Percentiles rank a stretch among this genome's conserved stretches.
Evolutionary conservation across 1,140 invertebrate genomes (phyloP).

Genomic region (Caenorhabditis latens): DNA sequence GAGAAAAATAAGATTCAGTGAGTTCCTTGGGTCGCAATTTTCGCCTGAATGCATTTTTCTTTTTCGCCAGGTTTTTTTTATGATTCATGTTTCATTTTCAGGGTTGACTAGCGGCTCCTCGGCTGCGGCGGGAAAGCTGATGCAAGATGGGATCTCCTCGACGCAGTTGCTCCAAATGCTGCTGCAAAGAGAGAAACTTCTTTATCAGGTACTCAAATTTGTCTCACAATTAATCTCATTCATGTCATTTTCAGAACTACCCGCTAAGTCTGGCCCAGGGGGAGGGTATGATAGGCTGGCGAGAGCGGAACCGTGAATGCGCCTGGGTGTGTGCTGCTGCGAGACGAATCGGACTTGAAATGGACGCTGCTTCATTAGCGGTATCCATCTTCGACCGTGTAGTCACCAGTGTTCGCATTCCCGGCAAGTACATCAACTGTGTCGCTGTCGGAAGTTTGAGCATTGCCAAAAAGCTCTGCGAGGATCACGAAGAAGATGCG

Average conservation of each 20-base stretch:
- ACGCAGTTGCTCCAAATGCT: slow-evolving; percentile 57
- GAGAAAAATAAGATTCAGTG: slow-evolving; percentile 49
- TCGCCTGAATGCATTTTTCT: background rate
- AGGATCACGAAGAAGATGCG: slow-evolving; percentile 60
- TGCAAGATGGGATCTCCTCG: slow-evolving; percentile 59
- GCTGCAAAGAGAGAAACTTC: slow-evolving; percentile 57
- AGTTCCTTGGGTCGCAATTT: background rate
- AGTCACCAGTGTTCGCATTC: slow-evolving; percentile 50
- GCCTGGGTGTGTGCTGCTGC: slow-evolving; percentile 64
- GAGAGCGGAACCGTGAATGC: slow-evolving; percentile 63
- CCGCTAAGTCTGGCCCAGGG: slow-evolving; percentile 44
- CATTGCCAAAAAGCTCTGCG: slow-evolving; percentile 63
- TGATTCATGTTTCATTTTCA: slow-evolving; percentile 8
- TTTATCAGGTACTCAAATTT: slow-evolving; percentile 24
- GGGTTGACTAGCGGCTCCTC: slow-evolving; percentile 55
- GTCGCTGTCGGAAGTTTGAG: slow-evolving; percentile 63
- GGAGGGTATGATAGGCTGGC: slow-evolving; percentile 54
- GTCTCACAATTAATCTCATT: background rate
- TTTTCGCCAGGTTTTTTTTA: background rate
- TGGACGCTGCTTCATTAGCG: slow-evolving; percentile 50
- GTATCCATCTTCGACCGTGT: slow-evolving; percentile 63
- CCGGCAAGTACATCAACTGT: slow-evolving; percentile 65
- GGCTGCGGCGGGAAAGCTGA: slow-evolving; percentile 56
- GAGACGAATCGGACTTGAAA: slow-evolving; percentile 57
- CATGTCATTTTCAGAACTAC: slow-evolving; percentile 38